A percentile compares a stretch with the other conserved stretches of the same genome.
phyloP scores from a whole-genome alignment of 1,140 invertebrate genomes.

The Venturia canescens region DNA sequence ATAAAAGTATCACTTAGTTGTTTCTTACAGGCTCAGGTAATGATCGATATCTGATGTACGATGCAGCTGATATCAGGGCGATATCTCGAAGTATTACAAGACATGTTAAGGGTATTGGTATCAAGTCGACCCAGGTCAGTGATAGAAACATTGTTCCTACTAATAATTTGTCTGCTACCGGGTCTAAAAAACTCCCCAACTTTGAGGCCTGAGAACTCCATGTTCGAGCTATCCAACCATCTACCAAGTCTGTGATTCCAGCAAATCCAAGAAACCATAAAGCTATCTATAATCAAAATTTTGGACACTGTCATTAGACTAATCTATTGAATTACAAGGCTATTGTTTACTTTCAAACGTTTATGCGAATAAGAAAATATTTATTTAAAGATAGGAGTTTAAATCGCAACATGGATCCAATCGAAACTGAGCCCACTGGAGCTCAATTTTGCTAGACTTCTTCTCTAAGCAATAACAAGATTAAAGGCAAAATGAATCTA shows the following conservation, averaged over 20 bases:
- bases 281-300: constrained; percentile 61
- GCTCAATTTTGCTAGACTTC: too few species aligned
- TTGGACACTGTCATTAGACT: not conserved
- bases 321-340: not conserved
- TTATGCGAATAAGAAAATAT: too few species aligned
- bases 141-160: constrained; percentile 93
- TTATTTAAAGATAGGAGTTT: too few species aligned
- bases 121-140: constrained; percentile 89
- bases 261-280: constrained; percentile 71
- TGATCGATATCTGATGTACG: constrained; percentile 93
- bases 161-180: constrained; percentile 97
- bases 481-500: too few species aligned
- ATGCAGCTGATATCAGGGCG: constrained; percentile 87
- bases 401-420: too few species aligned
- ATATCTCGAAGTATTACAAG: constrained; percentile 92
- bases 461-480: too few species aligned
- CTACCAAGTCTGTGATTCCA: constrained; percentile 77
- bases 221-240: constrained; percentile 97
- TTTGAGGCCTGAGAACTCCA: constrained; percentile 94
- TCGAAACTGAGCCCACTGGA: too few species aligned
- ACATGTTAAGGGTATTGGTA: constrained; percentile 90
- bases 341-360: too few species aligned
- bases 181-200: constrained; percentile 97
- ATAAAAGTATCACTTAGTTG: constrained; percentile 24
- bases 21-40: constrained; percentile 89